Conservation (phyloP, 2,113 vertebrate species). For the Acinonyx jubatus region DNA sequence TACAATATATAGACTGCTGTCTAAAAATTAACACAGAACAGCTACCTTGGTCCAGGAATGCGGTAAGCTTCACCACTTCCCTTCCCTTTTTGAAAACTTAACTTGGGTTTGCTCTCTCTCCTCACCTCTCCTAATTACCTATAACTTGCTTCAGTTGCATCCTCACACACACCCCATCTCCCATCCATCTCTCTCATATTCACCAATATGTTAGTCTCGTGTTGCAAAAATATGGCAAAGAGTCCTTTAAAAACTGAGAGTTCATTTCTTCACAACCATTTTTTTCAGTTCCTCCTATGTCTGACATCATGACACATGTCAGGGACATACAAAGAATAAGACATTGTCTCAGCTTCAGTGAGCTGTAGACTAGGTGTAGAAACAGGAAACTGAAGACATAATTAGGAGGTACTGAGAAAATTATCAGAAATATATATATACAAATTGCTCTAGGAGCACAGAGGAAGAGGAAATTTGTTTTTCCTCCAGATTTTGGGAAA, state of each 20-base stretch:
- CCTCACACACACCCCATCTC: not conserved
- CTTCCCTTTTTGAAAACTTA: not conserved
- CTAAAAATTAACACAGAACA: not conserved
- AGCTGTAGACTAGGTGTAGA: not conserved
- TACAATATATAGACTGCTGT: not conserved
- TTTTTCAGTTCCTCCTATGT: not conserved
- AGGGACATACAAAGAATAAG: not conserved
- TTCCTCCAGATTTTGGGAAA: not conserved
- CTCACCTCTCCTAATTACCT: not conserved
- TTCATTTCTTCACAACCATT: not conserved
- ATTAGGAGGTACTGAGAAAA: not conserved
- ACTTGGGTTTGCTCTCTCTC: not conserved
- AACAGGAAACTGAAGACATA: not conserved
- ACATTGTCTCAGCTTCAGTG: not conserved
- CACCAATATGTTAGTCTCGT: not conserved
- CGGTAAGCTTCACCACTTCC: fast-evolving
- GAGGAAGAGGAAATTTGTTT: not conserved
- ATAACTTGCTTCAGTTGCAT: not conserved
- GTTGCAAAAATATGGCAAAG: not conserved
- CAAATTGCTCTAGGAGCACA: not conserved
- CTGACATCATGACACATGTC: not conserved
- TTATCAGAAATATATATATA: not conserved
- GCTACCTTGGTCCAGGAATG: not conserved
- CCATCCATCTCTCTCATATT: not conserved
- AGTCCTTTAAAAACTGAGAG: not conserved